A percentile compares a stretch with the other conserved stretches of the same genome.
These are phyloP conservation scores for Clostera curtula DNA, from an alignment of 2,888 invertebrate genomes.

Conservation along the genomic window DNA sequence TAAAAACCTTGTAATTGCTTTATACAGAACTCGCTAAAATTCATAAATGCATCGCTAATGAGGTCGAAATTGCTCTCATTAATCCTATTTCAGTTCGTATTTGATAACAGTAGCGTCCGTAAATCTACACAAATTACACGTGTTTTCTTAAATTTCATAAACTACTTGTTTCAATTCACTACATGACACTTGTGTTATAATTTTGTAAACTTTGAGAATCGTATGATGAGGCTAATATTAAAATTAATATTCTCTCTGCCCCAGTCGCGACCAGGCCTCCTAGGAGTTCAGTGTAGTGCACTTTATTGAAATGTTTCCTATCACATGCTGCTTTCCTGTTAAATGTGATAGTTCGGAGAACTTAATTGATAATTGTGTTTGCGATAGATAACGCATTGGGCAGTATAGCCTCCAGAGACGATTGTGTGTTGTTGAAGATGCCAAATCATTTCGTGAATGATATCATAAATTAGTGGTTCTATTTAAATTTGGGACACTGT, in stretches of 20 bases:
- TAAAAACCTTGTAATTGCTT: conserved; percentile 32
- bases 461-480: conserved; percentile 33
- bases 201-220: conserved; percentile 54
- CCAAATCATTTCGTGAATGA: conserved; percentile 34
- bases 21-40: conserved; percentile 33
- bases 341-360: conserved; percentile 41
- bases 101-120: conserved; percentile 21
- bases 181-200: too few species aligned
- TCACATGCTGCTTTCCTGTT: conserved; percentile 43
- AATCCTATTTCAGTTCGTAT: conserved; percentile 18
- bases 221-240: conserved; percentile 61
- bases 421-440: conserved; percentile 29
- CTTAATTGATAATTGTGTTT: conserved; percentile 57
- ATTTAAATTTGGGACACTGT: conserved; percentile 34
- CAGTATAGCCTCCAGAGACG: conserved; percentile 31
- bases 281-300: conserved; percentile 46
- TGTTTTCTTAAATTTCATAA: too few species aligned
- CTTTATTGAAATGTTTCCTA: conserved; percentile 48
- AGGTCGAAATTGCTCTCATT: conserved; percentile 29
- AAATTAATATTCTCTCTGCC: conserved; percentile 66
- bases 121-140: conserved; percentile 17
- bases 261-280: conserved; percentile 63
- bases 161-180: too few species aligned
- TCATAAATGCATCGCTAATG: conserved; percentile 33
- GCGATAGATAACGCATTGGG: conserved; percentile 54